Evolutionary conservation across 2,797 vertebrate species (phyloP), one percentile per base, ranked within the genome.

Genomic region (Sebastes vulpes): DNA sequence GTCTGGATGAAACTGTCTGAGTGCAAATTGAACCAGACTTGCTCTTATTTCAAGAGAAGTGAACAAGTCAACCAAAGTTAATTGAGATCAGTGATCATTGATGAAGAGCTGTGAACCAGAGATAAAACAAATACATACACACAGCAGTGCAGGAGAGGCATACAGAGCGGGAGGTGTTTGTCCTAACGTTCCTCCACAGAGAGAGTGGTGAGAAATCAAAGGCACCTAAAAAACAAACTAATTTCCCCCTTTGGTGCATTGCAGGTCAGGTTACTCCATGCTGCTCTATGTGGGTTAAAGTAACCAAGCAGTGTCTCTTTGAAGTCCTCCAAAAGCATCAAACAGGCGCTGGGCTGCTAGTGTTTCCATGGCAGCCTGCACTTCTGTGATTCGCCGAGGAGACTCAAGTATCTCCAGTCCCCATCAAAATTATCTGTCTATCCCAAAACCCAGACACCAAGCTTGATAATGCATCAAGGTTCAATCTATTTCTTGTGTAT

Each of bases 321-420:
- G 87, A 92, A 84, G 84, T 86, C 75, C 81, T 89, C 81, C 54
- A 78, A 87, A 91, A 86, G 80, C 86, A 79, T 85, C 79, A 77
- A 80, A 87, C 54, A 68, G 70, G 32, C 77, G 38, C 53, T 29
- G 81, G 72, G 75, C 79, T 77, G 66, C 35, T 70, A 56, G 79
- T 64, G 79, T 90, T 87, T 83, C 87, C 82, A 92, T 89, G 84
- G 84, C 86, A 93, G 87, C 85, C 74, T 48, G 73, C 56, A 86
- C 65, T 23, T 81, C 66, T 77, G 76, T 71, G 79, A 77, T 74
- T 69, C 4, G 6, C 31, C 14, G 21, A 58, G 57, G 32, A 83
- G 16, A 61, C 69, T 64, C n/a, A 5, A 73, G 38, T 12, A 82
- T 72, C 61, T 83, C 61, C 25, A 18, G 26, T 21, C 21, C 21